A percentile compares a stretch with the other conserved stretches of the same genome.
These are phyloP conservation scores for Enteromius thamalakanensis DNA, from an alignment of 2,797 vertebrate species.

Conservation along the genomic window DNA sequence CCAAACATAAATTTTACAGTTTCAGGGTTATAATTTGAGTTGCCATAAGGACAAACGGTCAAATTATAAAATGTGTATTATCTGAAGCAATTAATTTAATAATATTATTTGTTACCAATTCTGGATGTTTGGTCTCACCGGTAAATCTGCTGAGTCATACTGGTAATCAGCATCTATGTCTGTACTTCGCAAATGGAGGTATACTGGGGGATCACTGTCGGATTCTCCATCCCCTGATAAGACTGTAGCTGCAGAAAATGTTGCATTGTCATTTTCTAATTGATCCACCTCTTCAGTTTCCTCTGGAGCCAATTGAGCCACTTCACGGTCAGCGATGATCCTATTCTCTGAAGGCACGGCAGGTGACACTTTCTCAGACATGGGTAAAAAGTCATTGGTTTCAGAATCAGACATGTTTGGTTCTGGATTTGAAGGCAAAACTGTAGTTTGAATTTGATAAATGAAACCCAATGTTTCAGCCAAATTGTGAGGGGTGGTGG, in stretches of 20 bases:
- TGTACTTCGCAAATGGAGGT: conserved; percentile 80
- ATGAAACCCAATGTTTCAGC: conserved; percentile 48
- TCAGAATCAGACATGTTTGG: conserved; percentile 59
- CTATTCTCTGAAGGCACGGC: conserved; percentile 57
- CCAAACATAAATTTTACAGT: neutral
- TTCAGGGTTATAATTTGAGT: neutral
- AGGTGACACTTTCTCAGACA: conserved; percentile 57
- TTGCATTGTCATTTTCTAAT: conserved; percentile 82
- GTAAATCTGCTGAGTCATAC: conserved; percentile 85
- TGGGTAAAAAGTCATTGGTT: conserved; percentile 54
- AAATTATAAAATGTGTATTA: neutral
- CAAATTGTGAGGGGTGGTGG: conserved; percentile 59
- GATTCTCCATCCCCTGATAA: conserved; percentile 93
- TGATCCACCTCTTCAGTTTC: conserved; percentile 57
- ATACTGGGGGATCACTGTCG: conserved; percentile 80
- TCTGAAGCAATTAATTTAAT: neutral
- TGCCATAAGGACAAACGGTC: neutral
- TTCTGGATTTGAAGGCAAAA: conserved; percentile 26
- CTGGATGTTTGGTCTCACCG: conserved; percentile 78
- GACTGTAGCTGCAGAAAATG: conserved; percentile 87
- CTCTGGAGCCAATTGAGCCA: conserved; percentile 73
- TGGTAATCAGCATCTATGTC: conserved; percentile 90
- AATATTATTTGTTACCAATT: conserved; percentile 6
- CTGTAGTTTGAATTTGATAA: conserved; percentile 59
- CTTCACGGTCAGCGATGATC: conserved; percentile 67